Evolutionary conservation across 2,113 vertebrate species (phyloP).

Genomic region (Carlito syrichta): DNA sequence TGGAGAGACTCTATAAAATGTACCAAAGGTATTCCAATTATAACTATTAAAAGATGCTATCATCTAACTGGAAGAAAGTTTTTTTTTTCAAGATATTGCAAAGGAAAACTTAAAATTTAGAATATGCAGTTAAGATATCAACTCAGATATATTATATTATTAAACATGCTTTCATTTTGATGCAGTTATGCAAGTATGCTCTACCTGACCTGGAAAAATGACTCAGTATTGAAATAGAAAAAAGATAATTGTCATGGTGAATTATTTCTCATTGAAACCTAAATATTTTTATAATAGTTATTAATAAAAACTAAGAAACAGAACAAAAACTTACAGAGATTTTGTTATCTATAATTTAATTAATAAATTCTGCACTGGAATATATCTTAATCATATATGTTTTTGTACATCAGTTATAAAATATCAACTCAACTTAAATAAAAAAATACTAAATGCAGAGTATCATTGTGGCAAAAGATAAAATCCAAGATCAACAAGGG

Average conservation of each 20-base stretch:
- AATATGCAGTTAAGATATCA: not conserved
- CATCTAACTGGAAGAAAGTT: not conserved
- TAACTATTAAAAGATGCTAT: not conserved
- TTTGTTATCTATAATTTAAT: not conserved
- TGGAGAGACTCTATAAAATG: not conserved
- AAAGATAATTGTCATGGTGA: not conserved
- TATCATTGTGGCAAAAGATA: not conserved
- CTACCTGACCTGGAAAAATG: not conserved
- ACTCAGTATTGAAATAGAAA: not conserved
- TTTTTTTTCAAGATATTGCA: not conserved
- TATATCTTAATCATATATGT: not conserved
- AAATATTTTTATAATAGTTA: not conserved
- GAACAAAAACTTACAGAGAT: not conserved
- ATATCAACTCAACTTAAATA: not conserved
- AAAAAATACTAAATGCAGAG: not conserved
- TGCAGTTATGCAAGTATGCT: not conserved
- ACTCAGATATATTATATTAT: not conserved
- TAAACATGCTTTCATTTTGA: not conserved
- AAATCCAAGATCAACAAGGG: not conserved
- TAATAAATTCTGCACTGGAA: not conserved
- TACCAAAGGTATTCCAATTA: not conserved
- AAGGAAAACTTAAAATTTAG: not conserved
- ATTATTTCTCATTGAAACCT: not conserved
- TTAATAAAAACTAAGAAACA: not conserved
- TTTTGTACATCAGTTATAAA: not conserved